Evolutionary conservation across 2,888 invertebrate species (phyloP), one percentile per base, ranked within the genome.

Genomic region (Pseudoips prasinana): DNA sequence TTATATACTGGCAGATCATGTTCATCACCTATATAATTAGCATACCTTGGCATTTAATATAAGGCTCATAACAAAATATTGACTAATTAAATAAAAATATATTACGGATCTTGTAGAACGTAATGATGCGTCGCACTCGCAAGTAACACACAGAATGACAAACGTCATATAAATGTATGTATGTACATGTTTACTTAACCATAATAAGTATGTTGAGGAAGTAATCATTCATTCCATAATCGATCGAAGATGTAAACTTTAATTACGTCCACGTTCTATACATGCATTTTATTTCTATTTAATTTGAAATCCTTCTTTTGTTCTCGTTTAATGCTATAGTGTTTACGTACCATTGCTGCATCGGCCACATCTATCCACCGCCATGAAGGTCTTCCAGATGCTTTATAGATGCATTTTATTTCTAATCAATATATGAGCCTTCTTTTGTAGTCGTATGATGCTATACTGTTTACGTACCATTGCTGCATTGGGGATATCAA

Each of bases 31-130:
- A 25, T 11, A 25, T 39, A 38, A 47, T 47, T 39, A 39, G 14
- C 22, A 38, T 9, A 20, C 39, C 49, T 48, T 48, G 49, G 40
- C 45, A 51, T 55, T 55, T 48, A 24, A 39, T 31, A 17, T 32
- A 41, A 25, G 30, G 40, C 28, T 36, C 41, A 30, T 35, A 45
- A 27, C 24, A 29, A 28, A 26, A 25, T 33, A 35, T 46, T 38
- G 33, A 34, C 39, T 37, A 24, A 22, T 31, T 37, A 36, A 37
- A 25, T 35, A 44, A 50, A 14, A 14, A 14, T 5, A 14, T 14
- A 14, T 14, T 22, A 27, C 53, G 57, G 53, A 57, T 46, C 27
- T 46, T 39, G 8, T 27, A 35, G 39, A 47, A 33, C 8, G 8
- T 33, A 34, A 26, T 46, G 36, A 41, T 31, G 44, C 34, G 36